A percentile compares a stretch with the other conserved stretches of the same genome.
These are phyloP conservation scores for Pampusana beccarii DNA, from an alignment of 2,113 vertebrate genomes.

Conservation along the genomic window DNA sequence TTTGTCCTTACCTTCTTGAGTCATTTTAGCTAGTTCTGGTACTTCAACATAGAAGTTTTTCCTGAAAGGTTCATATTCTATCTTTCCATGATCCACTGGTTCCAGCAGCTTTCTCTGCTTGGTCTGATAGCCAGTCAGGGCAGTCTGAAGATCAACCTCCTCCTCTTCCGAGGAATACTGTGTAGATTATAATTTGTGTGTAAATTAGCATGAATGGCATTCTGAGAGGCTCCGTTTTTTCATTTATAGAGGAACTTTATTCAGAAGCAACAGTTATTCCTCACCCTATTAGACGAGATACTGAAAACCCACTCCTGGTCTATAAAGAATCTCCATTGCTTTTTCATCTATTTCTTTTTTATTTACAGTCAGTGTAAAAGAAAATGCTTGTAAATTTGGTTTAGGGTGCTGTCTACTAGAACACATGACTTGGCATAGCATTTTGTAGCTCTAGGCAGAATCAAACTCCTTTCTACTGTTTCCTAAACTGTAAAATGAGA, in stretches of 20 bases:
- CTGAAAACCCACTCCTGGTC: neutral
- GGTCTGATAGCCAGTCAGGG: conserved; percentile 96
- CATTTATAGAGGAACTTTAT: neutral
- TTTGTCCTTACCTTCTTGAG: conserved; percentile 81
- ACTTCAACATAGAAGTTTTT: conserved; percentile 99
- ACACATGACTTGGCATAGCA: neutral
- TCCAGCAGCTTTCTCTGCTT: conserved; percentile 97
- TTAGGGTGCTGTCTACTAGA: neutral
- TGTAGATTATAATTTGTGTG: neutral
- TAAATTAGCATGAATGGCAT: neutral
- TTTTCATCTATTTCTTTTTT: neutral
- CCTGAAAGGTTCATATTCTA: conserved; percentile 93
- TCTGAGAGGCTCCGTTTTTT: neutral
- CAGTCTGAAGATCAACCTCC: conserved; percentile 96
- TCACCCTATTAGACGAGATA: neutral
- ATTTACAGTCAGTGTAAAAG: neutral
- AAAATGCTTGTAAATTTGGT: neutral
- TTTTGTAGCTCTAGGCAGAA: neutral
- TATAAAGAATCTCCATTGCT: neutral
- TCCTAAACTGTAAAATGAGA: neutral
- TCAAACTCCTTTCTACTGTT: neutral
- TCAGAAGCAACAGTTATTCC: neutral
- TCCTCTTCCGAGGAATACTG: conserved; percentile 99
- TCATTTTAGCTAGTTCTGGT: conserved; percentile 94
- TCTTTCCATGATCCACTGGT: conserved; percentile 97